Evolutionary conservation across 2,797 vertebrate species (phyloP).

Genomic region (Coregonus sp.): DNA sequence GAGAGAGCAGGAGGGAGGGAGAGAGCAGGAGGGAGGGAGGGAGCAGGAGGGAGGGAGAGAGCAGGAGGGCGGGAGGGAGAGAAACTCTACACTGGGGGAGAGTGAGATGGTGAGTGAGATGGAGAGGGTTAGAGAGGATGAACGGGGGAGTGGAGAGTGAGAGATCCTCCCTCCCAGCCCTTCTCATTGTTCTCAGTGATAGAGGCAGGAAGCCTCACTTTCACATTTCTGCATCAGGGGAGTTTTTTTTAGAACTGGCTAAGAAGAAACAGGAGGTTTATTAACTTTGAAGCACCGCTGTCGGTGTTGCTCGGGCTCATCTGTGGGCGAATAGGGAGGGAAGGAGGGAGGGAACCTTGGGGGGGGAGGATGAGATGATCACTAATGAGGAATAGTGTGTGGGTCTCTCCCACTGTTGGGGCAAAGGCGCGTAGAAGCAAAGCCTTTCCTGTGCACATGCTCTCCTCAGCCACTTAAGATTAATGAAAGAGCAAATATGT

Average conservation of each 20-base stretch:
- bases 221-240: slow-evolving; percentile 60
- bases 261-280: slow-evolving; percentile 45
- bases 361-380: neutral
- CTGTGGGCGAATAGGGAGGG: neutral
- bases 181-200: slow-evolving; percentile 55
- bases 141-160: neutral
- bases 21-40: slow-evolving; percentile 9
- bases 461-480: no score
- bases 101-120: neutral
- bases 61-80: no score
- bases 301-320: slow-evolving; percentile 8
- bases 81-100: no score
- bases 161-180: slow-evolving; percentile 34
- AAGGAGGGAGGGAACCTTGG: neutral
- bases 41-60: neutral
- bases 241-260: slow-evolving; percentile 48
- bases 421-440: neutral
- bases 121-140: slow-evolving; percentile 26
- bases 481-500: no score
- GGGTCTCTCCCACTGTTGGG: neutral
- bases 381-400: slow-evolving; percentile 3
- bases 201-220: slow-evolving; percentile 56
- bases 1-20: slow-evolving; percentile 22
- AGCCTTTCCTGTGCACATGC: neutral
- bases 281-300: slow-evolving; percentile 25